Conservation (phyloP, 2,888 invertebrate genomes). For the Andrena minutula region DNA sequence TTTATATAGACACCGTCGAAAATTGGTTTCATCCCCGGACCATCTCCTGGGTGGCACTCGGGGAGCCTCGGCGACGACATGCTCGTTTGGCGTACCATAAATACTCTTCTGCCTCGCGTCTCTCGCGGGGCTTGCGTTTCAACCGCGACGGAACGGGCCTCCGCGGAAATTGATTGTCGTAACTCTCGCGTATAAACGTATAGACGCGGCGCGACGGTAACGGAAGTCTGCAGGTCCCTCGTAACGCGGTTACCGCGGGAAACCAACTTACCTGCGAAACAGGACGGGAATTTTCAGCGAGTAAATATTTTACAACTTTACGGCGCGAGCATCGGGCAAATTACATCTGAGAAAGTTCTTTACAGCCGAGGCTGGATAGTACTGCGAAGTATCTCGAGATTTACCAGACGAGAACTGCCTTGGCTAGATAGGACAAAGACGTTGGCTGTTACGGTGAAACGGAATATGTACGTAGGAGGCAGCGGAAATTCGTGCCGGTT, state of each 20-base stretch:
- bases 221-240: slow-evolving; percentile 19
- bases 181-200: slow-evolving; percentile 57
- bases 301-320: neutral
- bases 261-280: slow-evolving; percentile 9
- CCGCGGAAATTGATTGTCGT: slow-evolving; percentile 71
- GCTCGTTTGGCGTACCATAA: slow-evolving; percentile 75
- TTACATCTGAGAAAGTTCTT: neutral
- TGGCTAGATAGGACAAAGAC: neutral
- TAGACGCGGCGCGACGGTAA: slow-evolving; percentile 14
- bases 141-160: slow-evolving; percentile 41
- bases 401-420: neutral
- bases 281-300: slow-evolving; percentile 1
- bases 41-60: slow-evolving; percentile 79
- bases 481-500: slow-evolving; percentile 14
- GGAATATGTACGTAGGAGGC: slow-evolving; percentile 19
- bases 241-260: neutral
- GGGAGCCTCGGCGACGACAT: slow-evolving; percentile 67
- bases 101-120: slow-evolving; percentile 66
- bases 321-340: neutral
- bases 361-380: neutral
- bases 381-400: neutral
- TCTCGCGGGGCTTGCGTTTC: slow-evolving; percentile 38
- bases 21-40: slow-evolving; percentile 82
- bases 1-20: slow-evolving; percentile 82
- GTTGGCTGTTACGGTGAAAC: neutral